Evolutionary conservation across 2,113 vertebrate genomes (phyloP).

Genomic region (Chaetura pelagica): DNA sequence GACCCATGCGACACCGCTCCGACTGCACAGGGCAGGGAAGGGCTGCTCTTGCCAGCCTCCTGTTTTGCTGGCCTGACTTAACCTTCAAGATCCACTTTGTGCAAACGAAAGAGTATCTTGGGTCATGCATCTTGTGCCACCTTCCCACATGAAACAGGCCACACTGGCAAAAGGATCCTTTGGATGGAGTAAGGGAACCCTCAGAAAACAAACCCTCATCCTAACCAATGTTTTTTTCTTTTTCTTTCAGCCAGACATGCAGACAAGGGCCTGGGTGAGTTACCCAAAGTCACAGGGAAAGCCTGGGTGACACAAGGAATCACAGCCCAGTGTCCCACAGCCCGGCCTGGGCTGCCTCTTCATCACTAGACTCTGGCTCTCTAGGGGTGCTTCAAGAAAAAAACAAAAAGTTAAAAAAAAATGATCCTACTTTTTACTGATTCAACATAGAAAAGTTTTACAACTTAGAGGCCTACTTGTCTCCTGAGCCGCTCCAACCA

Average conservation of each 20-base stretch:
- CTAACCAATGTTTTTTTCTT: not conserved
- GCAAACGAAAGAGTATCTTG: not conserved
- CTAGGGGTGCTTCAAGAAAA: not conserved
- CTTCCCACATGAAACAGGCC: not conserved
- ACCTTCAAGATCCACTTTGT: not conserved
- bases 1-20: not conserved
- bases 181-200: not conserved
- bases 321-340: not conserved
- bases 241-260: not conserved
- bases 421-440: not conserved
- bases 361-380: not conserved
- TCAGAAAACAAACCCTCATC: not conserved
- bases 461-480: not conserved
- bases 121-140: not conserved
- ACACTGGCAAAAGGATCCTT: not conserved
- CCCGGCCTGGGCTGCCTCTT: not conserved
- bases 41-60: rapidly evolving
- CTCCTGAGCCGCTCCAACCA: not conserved
- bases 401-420: no score
- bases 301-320: not conserved
- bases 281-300: not conserved
- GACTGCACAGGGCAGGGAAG: rapidly evolving
- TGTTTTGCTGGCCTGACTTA: not conserved
- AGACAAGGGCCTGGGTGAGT: not conserved
- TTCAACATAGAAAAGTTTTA: not conserved